These are phyloP conservation scores for Steinernema khuongi DNA, from an alignment of 1,140 invertebrate species.

Conservation along the genomic window DNA sequence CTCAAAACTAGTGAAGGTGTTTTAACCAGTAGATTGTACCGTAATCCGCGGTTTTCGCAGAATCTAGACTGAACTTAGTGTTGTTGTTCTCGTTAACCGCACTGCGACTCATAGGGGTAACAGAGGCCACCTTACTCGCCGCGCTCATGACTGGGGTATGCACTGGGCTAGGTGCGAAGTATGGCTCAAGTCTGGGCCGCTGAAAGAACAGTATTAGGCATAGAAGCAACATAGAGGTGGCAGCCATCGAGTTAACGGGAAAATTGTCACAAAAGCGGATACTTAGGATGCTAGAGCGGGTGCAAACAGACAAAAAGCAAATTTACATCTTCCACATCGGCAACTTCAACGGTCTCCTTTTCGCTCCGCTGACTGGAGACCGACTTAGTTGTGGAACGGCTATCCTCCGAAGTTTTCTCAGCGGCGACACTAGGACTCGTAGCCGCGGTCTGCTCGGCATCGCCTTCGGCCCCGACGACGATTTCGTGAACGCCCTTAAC, in stretches of 20 bases:
- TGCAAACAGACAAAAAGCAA: constrained; percentile 20
- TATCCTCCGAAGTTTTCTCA: neutral
- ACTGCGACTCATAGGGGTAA: constrained; percentile 20
- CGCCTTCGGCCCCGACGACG: neutral
- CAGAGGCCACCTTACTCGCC: neutral
- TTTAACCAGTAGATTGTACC: neutral
- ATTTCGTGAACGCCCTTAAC: neutral
- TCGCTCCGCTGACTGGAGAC: neutral
- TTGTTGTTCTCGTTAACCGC: constrained; percentile 16
- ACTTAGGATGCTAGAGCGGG: constrained; percentile 15
- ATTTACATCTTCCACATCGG: neutral
- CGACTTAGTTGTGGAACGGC: neutral
- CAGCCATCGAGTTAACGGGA: neutral
- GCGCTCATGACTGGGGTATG: neutral
- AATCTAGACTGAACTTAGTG: constrained; percentile 38
- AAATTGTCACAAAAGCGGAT: constrained; percentile 23
- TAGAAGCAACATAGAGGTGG: neutral
- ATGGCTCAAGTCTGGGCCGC: neutral
- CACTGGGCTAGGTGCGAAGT: neutral
- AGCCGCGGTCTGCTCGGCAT: neutral
- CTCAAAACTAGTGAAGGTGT: constrained; percentile 20
- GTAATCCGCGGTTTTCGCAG: constrained; percentile 24
- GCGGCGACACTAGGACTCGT: neutral
- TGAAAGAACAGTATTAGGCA: neutral
- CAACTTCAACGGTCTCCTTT: neutral